Evolutionary conservation across 2,888 invertebrate genomes (phyloP).

Genomic region (Macropis europaea): DNA sequence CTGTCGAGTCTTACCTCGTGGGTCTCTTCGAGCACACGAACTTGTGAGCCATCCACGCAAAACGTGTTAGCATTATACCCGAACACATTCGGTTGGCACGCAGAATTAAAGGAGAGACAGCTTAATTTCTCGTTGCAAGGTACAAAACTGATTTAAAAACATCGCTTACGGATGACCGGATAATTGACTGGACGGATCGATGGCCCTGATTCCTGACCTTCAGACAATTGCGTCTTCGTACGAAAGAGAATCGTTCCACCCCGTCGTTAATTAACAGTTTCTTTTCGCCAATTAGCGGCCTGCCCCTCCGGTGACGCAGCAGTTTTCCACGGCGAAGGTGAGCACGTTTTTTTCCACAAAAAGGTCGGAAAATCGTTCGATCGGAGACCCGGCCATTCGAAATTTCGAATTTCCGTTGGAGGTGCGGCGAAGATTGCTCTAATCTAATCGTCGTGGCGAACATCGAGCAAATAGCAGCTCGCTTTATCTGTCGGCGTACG

Average conservation of each 20-base stretch:
- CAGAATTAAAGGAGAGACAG: too few relatives aligned
- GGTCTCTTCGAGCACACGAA: too few relatives aligned
- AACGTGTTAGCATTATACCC: too few relatives aligned
- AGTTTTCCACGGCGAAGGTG: background rate
- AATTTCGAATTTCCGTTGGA: slow-evolving; percentile 12
- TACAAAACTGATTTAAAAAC: too few relatives aligned
- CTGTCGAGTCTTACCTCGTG: too few relatives aligned
- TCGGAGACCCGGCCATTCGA: background rate
- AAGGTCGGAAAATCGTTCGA: background rate
- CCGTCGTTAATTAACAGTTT: background rate
- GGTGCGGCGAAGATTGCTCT: background rate
- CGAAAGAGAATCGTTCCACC: background rate
- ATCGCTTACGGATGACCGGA: too few relatives aligned
- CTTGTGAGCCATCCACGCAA: too few relatives aligned
- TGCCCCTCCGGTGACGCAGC: background rate
- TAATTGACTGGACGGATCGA: too few relatives aligned
- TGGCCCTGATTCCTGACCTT: too few relatives aligned
- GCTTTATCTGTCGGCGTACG: background rate
- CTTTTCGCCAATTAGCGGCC: slow-evolving; percentile 1
- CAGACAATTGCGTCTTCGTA: background rate
- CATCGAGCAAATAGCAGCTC: slow-evolving; percentile 7
- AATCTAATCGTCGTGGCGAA: slow-evolving; percentile 33
- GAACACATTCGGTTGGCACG: too few relatives aligned
- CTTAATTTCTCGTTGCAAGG: too few relatives aligned
- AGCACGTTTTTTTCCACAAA: too few relatives aligned